These are phyloP conservation scores for Myiotriccus ornatus DNA, from an alignment of 2,797 vertebrate genomes.

Conservation along the genomic window DNA sequence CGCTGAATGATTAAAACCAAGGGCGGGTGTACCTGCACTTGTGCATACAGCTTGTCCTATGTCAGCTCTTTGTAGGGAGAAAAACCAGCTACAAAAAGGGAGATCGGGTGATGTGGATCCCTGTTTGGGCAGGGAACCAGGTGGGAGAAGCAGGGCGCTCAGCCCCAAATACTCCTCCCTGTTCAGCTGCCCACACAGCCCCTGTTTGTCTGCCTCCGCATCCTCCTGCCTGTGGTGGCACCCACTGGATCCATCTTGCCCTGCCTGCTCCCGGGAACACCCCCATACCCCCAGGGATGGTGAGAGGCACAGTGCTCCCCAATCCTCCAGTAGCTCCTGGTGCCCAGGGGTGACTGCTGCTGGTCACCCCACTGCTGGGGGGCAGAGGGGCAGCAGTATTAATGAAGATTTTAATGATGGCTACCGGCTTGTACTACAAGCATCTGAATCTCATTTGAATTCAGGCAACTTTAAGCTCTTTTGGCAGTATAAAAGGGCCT, in stretches of 20 bases:
- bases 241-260: fast-evolving
- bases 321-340: fast-evolving
- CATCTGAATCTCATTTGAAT: conserved; percentile 65
- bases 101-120: fast-evolving
- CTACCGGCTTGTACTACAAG: conserved; percentile 29
- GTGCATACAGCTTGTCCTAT: neutral
- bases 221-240: neutral
- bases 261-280: fast-evolving
- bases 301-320: neutral
- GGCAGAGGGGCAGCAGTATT: neutral
- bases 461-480: conserved; percentile 68
- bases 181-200: fast-evolving
- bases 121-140: neutral
- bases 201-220: fast-evolving
- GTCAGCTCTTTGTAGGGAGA: neutral
- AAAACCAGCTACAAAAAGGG: neutral
- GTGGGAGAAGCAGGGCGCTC: neutral
- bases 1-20: conserved; percentile 29
- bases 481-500: conserved; percentile 66
- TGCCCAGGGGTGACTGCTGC: neutral
- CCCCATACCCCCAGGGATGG: fast-evolving
- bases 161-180: neutral
- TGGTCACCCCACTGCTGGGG: neutral
- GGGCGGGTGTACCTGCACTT: conserved; percentile 32
- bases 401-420: conserved; percentile 15